These are phyloP conservation scores for Selene dorsalis DNA, from an alignment of 2,797 vertebrate genomes.

Conservation along the genomic window DNA sequence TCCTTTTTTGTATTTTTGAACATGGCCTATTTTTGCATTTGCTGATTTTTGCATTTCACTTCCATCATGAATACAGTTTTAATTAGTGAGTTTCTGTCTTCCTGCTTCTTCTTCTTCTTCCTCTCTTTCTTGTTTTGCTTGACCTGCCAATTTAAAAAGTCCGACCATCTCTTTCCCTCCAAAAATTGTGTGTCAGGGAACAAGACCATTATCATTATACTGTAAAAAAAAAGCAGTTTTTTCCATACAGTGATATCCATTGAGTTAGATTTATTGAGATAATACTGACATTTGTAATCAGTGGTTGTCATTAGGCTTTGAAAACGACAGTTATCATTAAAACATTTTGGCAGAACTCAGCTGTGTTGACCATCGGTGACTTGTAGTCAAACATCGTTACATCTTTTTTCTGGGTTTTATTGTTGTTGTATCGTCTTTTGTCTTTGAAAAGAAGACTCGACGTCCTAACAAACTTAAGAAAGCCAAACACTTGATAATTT, in stretches of 20 bases:
- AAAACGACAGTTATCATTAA: slow-evolving; percentile 84
- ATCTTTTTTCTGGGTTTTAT: slow-evolving; percentile 61
- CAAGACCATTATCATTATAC: slow-evolving; percentile 21
- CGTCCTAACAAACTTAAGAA: slow-evolving; percentile 69
- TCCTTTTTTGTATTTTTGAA: slow-evolving; percentile 46
- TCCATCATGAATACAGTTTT: slow-evolving; percentile 47
- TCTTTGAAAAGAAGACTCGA: slow-evolving; percentile 69
- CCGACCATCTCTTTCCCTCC: slow-evolving; percentile 14
- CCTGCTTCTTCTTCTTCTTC: slow-evolving; percentile 13
- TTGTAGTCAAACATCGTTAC: slow-evolving; percentile 71
- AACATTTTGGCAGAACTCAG: slow-evolving; percentile 77
- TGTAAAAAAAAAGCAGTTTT: slow-evolving; percentile 54
- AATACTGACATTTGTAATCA: slow-evolving; percentile 87
- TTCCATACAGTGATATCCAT: slow-evolving; percentile 63
- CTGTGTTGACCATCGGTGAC: slow-evolving; percentile 60
- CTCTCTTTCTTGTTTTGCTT: slow-evolving; percentile 30
- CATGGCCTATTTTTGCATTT: slow-evolving; percentile 55
- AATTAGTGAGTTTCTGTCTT: slow-evolving; percentile 19
- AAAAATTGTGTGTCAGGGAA: background rate
- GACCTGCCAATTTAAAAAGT: slow-evolving; percentile 30
- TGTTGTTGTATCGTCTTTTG: slow-evolving; percentile 63
- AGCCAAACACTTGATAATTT: slow-evolving; percentile 75
- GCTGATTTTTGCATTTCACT: slow-evolving; percentile 58
- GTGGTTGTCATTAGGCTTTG: slow-evolving; percentile 81
- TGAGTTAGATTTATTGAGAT: slow-evolving; percentile 87